Evolutionary conservation across 2,888 invertebrate genomes (phyloP), one percentile per base, ranked within the genome.

Genomic region (Drosophila percnosoma): DNA sequence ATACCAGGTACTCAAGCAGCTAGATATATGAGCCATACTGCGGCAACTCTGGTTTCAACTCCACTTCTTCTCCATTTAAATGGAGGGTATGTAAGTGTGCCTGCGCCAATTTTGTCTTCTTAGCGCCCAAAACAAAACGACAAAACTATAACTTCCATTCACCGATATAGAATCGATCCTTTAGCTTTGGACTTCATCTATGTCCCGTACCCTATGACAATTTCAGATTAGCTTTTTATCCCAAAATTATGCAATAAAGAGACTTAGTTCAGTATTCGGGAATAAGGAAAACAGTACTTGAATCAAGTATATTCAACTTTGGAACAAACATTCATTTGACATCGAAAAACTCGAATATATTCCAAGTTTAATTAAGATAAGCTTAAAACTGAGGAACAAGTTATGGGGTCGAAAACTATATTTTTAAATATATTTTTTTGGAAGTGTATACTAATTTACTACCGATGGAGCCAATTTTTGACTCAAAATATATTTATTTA

Each of bases 31-130:
- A 76, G 68, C 78, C 82, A 82, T 81, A 87, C 66, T 54, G 75
- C 54, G 21, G 33, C 62, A 36, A 55, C 54, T 54, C 60, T 62
- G 68, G 76, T 79, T 78, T 73, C 84, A 68, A 80, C 68, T 75
- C 72, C 69, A 73, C 45, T 24, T 45, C 78, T 83, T 83, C 78
- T 83, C 81, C 82, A 87, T 83, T 87, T 87, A 81, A 83, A 78
- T 78, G 45, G 24, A 45, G 45, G 81, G 72, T 71, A 73, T 73
- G 66, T 80, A 80, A 86, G 80, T 80, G 83, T 83, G 40, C 10
- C 40, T 40, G n/a, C 71, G 83, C 79, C 68, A 49, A 61, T 45
- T 64, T 72, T 63, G 51, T 67, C 58, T 62, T 73, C 62, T 33
- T 40, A 11, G 21, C 49, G 27, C 21, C 11, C 42, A 59, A 71